Conservation (phyloP, 2,797 vertebrate species). For the Gallirallus australis region DNA sequence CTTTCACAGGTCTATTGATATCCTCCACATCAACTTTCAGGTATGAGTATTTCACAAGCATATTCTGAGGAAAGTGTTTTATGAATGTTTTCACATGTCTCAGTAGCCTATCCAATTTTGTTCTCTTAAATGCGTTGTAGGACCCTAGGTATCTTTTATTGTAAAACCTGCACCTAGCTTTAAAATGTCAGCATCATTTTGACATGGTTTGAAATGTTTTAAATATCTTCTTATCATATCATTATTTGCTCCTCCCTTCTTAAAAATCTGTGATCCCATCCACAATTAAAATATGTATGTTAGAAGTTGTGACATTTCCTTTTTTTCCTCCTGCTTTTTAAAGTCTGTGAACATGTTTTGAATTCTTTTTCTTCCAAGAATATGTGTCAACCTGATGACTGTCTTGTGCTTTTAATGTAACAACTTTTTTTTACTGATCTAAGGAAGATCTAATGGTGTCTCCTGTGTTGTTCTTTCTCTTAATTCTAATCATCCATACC, state of each 20-base stretch:
- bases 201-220: background rate
- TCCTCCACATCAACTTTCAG: background rate
- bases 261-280: background rate
- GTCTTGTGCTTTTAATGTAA: background rate
- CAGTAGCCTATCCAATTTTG: background rate
- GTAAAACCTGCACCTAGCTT: background rate
- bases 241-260: background rate
- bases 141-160: background rate
- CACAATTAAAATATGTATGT: background rate
- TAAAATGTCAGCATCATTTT: background rate
- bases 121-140: background rate
- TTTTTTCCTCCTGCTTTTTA: background rate
- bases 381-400: background rate
- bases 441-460: background rate
- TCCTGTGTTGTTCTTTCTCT: background rate
- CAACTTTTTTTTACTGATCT: background rate
- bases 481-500: background rate
- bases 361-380: background rate
- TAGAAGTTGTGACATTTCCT: background rate
- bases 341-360: background rate
- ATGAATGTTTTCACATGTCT: background rate
- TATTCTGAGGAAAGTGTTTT: background rate
- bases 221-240: background rate
- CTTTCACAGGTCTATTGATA: background rate
- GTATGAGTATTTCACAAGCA: background rate